Conservation (phyloP, 2,113 vertebrate genomes). For the Clinocottus analis region DNA sequence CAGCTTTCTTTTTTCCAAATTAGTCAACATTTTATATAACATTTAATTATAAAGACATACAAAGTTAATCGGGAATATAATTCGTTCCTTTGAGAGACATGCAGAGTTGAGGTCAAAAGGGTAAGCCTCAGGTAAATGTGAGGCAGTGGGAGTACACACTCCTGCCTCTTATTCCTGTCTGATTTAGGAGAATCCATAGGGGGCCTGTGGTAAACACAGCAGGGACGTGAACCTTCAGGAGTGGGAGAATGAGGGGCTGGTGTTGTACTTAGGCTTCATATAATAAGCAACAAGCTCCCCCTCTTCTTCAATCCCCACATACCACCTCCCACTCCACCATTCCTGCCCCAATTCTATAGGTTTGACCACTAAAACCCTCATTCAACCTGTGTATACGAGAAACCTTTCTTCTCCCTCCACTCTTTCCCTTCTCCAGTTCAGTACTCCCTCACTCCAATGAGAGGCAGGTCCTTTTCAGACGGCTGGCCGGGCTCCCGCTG, state of each 20-base stretch:
- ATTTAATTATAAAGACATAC: slow-evolving; percentile 52
- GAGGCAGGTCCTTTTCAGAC: slow-evolving; percentile 74
- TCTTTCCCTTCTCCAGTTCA: slow-evolving; percentile 60
- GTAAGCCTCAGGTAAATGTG: slow-evolving; percentile 81
- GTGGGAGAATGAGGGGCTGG: slow-evolving; percentile 65
- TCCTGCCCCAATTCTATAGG: slow-evolving; percentile 69
- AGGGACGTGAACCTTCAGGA: slow-evolving; percentile 68
- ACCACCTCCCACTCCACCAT: slow-evolving; percentile 69
- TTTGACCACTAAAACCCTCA: slow-evolving; percentile 73
- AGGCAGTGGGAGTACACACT: slow-evolving; percentile 65
- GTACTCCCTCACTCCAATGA: slow-evolving; percentile 52
- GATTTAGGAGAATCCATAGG: slow-evolving; percentile 77
- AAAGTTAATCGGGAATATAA: slow-evolving; percentile 63
- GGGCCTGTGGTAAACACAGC: slow-evolving; percentile 75
- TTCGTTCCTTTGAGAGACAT: slow-evolving; percentile 58
- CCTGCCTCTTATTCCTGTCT: slow-evolving; percentile 72
- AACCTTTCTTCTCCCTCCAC: slow-evolving; percentile 54
- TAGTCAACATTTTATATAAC: slow-evolving; percentile 41
- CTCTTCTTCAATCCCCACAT: slow-evolving; percentile 56
- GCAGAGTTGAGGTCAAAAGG: slow-evolving; percentile 73
- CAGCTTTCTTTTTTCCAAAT: slow-evolving; percentile 42
- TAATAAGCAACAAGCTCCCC: slow-evolving; percentile 70
- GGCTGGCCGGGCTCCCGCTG: slow-evolving; percentile 71
- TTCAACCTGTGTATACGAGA: slow-evolving; percentile 68
- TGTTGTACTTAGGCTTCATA: slow-evolving; percentile 72